Evolutionary conservation across 2,113 vertebrate species (phyloP).

Genomic region (Colossoma macropomum): DNA sequence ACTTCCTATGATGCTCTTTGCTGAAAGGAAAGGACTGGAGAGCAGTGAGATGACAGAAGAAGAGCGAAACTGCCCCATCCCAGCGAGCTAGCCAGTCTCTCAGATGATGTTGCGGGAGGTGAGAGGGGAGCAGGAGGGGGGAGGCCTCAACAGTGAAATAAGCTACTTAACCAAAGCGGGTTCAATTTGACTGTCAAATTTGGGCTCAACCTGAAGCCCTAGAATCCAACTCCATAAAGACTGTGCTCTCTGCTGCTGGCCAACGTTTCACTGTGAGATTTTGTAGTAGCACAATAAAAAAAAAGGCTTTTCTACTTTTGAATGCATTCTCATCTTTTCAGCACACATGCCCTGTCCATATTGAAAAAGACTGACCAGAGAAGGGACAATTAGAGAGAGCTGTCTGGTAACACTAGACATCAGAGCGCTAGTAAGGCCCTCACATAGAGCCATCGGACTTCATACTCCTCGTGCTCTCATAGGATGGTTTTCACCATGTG

Average conservation of each 20-base stretch:
- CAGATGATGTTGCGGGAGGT: neutral
- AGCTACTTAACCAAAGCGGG: conserved; percentile 59
- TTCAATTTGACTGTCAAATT: conserved; percentile 55
- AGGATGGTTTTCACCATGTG: conserved; percentile 10
- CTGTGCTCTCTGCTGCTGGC: conserved; percentile 34
- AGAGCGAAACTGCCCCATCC: conserved; percentile 11
- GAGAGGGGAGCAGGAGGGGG: neutral
- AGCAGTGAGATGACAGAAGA: conserved; percentile 1
- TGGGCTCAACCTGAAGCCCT: conserved; percentile 47
- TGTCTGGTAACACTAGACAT: neutral
- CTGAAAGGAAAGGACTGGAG: conserved; percentile 17
- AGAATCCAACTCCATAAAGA: conserved; percentile 55
- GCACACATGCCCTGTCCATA: neutral
- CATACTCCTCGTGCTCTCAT: neutral
- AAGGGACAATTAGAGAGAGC: neutral
- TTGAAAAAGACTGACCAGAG: neutral
- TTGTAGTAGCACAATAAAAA: conserved; percentile 54
- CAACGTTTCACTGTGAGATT: conserved; percentile 62
- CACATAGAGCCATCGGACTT: neutral
- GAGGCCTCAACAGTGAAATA: conserved; percentile 61
- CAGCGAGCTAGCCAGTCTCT: neutral
- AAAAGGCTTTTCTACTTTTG: conserved; percentile 27
- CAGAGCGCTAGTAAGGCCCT: neutral
- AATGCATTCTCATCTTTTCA: neutral
- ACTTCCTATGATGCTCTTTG: conserved; percentile 75